These are phyloP conservation scores for Chrysocyon brachyurus DNA, from an alignment of 2,797 vertebrate genomes.

Conservation along the genomic window DNA sequence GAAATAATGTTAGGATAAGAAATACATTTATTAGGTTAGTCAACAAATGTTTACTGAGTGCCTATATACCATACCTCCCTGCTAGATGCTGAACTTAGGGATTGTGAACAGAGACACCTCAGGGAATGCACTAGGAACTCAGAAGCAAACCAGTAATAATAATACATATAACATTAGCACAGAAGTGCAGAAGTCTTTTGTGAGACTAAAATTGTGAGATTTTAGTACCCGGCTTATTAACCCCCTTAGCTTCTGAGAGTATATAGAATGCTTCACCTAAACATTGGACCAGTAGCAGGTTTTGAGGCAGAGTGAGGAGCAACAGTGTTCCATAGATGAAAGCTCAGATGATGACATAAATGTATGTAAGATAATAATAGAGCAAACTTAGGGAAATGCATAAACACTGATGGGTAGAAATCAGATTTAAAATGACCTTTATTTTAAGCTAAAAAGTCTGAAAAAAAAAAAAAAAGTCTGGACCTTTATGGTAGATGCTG, in stretches of 20 bases:
- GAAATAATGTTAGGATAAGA: background rate
- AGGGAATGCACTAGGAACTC: slow-evolving; percentile 21
- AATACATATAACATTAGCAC: background rate
- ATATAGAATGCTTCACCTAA: background rate
- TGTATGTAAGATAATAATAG: background rate
- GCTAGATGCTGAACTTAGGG: background rate
- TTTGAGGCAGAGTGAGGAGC: background rate
- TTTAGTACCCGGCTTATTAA: background rate
- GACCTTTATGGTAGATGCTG: background rate
- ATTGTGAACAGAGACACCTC: background rate
- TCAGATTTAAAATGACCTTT: slow-evolving; percentile 24
- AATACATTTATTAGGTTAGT: slow-evolving; percentile 13
- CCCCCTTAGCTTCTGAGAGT: background rate
- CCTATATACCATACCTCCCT: background rate
- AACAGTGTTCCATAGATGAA: background rate
- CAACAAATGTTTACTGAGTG: slow-evolving; percentile 36
- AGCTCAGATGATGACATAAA: background rate
- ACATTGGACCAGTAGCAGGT: background rate
- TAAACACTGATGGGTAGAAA: background rate
- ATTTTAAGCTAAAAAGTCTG: slow-evolving; percentile 41
- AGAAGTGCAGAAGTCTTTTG: background rate
- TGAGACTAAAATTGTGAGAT: background rate
- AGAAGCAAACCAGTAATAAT: background rate
- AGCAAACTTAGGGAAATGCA: background rate
- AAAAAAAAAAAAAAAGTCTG: slow-evolving; percentile 25